Evolutionary conservation across 1,140 invertebrate genomes (phyloP).

Genomic region (Saccostrea glomerata): DNA sequence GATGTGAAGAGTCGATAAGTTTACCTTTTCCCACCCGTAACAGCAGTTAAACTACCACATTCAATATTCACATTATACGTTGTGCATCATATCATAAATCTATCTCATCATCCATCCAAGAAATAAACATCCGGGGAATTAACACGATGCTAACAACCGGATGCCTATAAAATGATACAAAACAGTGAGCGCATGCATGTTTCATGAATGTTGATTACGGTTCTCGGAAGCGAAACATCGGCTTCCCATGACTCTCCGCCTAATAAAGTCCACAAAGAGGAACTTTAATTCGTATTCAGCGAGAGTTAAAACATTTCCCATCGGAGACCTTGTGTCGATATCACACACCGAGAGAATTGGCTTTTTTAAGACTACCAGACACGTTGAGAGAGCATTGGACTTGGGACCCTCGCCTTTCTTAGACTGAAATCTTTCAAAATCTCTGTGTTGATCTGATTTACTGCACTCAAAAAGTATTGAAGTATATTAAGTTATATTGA

Average conservation of each 20-base stretch:
- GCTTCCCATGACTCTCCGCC: background rate
- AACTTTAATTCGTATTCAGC: conserved; percentile 15
- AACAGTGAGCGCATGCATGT: conserved; percentile 32
- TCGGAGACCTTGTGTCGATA: conserved; percentile 7
- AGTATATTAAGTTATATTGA: background rate
- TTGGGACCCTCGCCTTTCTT: background rate
- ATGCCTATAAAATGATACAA: conserved; percentile 36
- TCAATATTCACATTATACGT: conserved; percentile 16
- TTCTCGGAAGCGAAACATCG: conserved; percentile 18
- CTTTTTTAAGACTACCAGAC: background rate
- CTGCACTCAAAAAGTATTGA: conserved; percentile 1
- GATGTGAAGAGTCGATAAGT: background rate
- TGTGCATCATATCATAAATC: background rate
- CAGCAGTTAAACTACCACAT: background rate
- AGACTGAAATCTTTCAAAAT: background rate
- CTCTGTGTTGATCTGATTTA: background rate
- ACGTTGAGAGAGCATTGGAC: background rate
- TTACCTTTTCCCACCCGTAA: background rate
- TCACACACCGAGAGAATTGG: background rate
- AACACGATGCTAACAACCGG: conserved; percentile 26
- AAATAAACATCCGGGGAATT: conserved; percentile 35
- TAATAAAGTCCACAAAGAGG: conserved; percentile 35
- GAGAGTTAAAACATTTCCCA: conserved; percentile 32
- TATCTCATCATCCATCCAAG: conserved; percentile 22
- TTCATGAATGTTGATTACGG: conserved; percentile 31